Evolutionary conservation across 2,113 vertebrate species (phyloP).

Genomic region (Carlito syrichta): DNA sequence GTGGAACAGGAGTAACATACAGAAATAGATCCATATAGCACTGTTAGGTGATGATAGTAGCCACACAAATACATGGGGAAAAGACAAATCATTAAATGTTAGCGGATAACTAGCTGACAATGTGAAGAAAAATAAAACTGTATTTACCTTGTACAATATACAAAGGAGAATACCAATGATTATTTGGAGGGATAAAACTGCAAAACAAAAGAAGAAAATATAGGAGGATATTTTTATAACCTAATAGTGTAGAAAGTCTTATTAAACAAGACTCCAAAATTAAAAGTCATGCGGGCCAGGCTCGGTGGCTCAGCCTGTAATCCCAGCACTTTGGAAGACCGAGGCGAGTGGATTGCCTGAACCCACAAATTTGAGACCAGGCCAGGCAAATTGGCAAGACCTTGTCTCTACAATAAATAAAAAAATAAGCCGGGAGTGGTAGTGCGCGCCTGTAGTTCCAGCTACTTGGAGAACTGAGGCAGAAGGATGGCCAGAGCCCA

Average conservation of each 20-base stretch:
- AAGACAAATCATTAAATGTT: not conserved
- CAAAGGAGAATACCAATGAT: not conserved
- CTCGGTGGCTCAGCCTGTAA: no score
- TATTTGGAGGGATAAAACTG: not conserved
- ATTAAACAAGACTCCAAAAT: not conserved
- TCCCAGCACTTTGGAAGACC: no score
- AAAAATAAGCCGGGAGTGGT: no score
- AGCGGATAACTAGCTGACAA: not conserved
- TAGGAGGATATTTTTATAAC: not conserved
- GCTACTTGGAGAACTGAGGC: no score
- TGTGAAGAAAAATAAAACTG: not conserved
- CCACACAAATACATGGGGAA: not conserved
- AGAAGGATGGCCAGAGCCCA: no score
- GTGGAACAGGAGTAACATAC: not conserved
- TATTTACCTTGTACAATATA: not conserved
- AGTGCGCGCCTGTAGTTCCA: no score
- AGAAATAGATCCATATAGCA: not conserved
- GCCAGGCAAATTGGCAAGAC: no score
- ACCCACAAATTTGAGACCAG: no score
- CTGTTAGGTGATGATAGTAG: not conserved
- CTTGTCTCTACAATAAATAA: no score
- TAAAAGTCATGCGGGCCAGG: no score
- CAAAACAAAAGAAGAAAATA: not conserved
- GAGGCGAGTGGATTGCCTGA: no score
- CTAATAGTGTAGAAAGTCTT: not conserved